Evolutionary conservation across 1,140 invertebrate species (phyloP).

Genomic region (Teleogryllus occipitalis): DNA sequence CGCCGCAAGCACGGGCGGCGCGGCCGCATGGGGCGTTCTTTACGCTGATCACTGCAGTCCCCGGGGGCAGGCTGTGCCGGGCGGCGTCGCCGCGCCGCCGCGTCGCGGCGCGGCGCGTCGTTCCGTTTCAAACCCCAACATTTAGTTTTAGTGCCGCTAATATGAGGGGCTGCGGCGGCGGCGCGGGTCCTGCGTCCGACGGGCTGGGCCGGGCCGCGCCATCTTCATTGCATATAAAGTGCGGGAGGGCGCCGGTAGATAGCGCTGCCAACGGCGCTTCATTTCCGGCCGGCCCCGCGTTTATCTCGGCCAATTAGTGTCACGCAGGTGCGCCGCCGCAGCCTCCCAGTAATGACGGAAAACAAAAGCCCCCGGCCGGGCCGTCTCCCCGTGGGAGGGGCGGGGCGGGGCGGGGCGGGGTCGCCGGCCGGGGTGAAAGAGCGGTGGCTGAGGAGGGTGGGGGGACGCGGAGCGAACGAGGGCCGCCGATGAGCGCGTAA

Average conservation of each 20-base stretch:
- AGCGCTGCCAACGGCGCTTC: background rate
- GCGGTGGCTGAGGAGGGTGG: too few relatives aligned
- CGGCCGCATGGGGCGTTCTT: background rate
- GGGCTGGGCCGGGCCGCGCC: too few relatives aligned
- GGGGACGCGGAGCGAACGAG: too few relatives aligned
- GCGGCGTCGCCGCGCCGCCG: too few relatives aligned
- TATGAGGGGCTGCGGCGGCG: background rate
- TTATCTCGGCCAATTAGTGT: constrained; percentile 4
- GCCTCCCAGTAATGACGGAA: too few relatives aligned
- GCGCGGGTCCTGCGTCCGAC: background rate
- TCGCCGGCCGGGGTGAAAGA: too few relatives aligned
- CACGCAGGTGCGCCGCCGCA: background rate
- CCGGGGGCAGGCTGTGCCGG: background rate
- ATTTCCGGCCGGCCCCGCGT: background rate
- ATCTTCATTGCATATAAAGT: constrained; percentile 5
- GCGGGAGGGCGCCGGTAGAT: background rate
- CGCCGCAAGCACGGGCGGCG: too few relatives aligned
- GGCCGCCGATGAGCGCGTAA: too few relatives aligned
- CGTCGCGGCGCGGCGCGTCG: too few relatives aligned
- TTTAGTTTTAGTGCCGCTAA: background rate
- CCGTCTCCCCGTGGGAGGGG: too few relatives aligned
- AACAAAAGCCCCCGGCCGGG: too few relatives aligned
- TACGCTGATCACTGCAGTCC: background rate
- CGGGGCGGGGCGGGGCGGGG: too few relatives aligned
- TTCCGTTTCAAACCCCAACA: background rate